Percentiles rank a stretch among this genome's conserved stretches.
Evolutionary conservation across 2,888 invertebrate genomes (phyloP).

Genomic region (Ectemnius lituratus): DNA sequence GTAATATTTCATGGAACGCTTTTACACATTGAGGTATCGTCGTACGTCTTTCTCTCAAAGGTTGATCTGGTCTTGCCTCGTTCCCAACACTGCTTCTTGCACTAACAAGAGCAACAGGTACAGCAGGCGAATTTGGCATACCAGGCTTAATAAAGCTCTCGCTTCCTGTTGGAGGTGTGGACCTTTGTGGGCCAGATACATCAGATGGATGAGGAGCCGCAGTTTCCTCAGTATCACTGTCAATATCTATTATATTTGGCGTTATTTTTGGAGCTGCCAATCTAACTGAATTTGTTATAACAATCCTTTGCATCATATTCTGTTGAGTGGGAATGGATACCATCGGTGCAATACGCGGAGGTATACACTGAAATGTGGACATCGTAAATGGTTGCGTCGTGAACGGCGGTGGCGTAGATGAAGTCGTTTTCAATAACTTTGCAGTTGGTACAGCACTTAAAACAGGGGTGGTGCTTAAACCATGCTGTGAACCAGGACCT

Average conservation of each 20-base stretch:
- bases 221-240: conserved; percentile 58
- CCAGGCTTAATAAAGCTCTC: background rate
- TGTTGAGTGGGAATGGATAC: conserved; percentile 51
- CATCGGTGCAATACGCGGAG: conserved; percentile 38
- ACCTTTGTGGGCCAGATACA: background rate
- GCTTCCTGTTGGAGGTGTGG: background rate
- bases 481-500: background rate
- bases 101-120: conserved; percentile 57
- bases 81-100: conserved; percentile 25
- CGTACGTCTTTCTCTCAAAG: background rate
- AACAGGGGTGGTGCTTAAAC: background rate
- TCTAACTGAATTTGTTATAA: conserved; percentile 15
- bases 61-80: background rate
- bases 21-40: background rate
- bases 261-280: background rate
- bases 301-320: conserved; percentile 22
- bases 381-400: background rate
- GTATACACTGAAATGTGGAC: conserved; percentile 16
- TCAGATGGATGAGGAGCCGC: conserved; percentile 14
- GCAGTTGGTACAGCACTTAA: conserved; percentile 6
- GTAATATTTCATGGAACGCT: conserved; percentile 43
- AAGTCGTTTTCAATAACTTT: background rate
- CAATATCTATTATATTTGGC: conserved; percentile 52
- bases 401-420: background rate
- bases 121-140: conserved; percentile 16